phyloP scores from a whole-genome alignment of 2,888 invertebrate genomes.

The Chelonus formosanus region DNA sequence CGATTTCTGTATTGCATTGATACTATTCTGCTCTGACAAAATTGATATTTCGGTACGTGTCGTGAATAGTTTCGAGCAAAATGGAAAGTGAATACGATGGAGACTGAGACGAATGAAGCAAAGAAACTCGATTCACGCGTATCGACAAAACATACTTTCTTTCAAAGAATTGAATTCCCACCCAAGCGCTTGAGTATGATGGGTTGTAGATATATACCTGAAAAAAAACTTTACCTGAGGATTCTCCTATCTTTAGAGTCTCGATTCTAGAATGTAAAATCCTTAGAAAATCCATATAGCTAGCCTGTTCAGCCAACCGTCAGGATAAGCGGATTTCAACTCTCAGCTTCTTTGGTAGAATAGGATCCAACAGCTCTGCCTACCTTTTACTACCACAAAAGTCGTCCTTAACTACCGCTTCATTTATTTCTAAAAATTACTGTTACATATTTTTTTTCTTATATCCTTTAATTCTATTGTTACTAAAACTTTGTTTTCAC shows the following conservation, averaged over 20 bases:
- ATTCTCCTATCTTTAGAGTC: conserved; percentile 44
- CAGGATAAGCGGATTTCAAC: conserved; percentile 59
- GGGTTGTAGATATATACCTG: conserved; percentile 42
- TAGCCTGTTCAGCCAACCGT: conserved; percentile 47
- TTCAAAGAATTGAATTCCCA: conserved; percentile 35
- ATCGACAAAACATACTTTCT: conserved; percentile 37
- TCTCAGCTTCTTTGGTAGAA: conserved; percentile 47
- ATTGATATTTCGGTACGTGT: conserved; percentile 28
- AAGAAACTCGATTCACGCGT: conserved; percentile 41
- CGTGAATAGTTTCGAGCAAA: conserved; percentile 23
- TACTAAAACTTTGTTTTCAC: conserved; percentile 21
- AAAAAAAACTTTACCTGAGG: conserved; percentile 54
- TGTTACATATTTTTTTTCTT: conserved; percentile 21
- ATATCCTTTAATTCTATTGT: conserved; percentile 8
- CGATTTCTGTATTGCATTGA: conserved; percentile 9
- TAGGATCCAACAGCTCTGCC: conserved; percentile 27
- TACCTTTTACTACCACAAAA: conserved; percentile 12
- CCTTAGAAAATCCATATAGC: conserved; percentile 53
- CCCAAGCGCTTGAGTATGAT: conserved; percentile 33
- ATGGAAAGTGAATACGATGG: conserved; percentile 3
- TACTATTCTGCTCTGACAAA: conserved; percentile 6
- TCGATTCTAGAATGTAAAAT: conserved; percentile 47
- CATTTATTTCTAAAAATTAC: conserved; percentile 15
- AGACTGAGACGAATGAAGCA: conserved; percentile 30
- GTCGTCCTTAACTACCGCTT: conserved; percentile 28